Evolutionary conservation across 2,888 invertebrate species (phyloP).

Genomic region (Kuschelorhynchus macadamiae): DNA sequence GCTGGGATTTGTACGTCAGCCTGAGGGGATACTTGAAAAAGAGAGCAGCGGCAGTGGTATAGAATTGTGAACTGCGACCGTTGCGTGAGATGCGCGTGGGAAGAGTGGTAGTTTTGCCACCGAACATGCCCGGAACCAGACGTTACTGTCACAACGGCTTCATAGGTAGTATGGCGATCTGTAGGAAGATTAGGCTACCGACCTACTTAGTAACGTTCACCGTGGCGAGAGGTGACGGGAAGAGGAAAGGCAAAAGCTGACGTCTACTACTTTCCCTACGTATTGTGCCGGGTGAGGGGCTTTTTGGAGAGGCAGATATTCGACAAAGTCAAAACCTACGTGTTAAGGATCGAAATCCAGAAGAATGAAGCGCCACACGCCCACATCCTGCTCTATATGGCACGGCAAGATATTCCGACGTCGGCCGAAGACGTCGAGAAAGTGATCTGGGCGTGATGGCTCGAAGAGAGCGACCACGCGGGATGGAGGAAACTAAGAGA

Average conservation of each 20-base stretch:
- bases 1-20: not conserved
- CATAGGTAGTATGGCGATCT: not conserved
- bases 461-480: not conserved
- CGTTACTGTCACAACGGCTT: conserved; percentile 13
- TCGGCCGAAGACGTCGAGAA: not conserved
- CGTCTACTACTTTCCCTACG: not conserved
- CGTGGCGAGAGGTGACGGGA: not conserved
- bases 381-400: not conserved
- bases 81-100: not conserved
- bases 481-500: not conserved
- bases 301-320: not conserved
- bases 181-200: not conserved
- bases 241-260: not conserved
- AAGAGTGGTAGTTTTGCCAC: not conserved
- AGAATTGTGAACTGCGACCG: not conserved
- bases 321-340: too few relatives aligned
- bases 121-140: not conserved
- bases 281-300: too few relatives aligned
- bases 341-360: not conserved
- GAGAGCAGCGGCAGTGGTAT: too few relatives aligned
- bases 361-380: conserved; percentile 12
- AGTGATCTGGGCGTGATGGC: conserved; percentile 1
- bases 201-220: not conserved
- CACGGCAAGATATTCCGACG: not conserved
- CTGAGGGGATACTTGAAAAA: not conserved